These are phyloP conservation scores for Tetragonula clypearis DNA, from an alignment of 1,140 invertebrate genomes.

Conservation along the genomic window DNA sequence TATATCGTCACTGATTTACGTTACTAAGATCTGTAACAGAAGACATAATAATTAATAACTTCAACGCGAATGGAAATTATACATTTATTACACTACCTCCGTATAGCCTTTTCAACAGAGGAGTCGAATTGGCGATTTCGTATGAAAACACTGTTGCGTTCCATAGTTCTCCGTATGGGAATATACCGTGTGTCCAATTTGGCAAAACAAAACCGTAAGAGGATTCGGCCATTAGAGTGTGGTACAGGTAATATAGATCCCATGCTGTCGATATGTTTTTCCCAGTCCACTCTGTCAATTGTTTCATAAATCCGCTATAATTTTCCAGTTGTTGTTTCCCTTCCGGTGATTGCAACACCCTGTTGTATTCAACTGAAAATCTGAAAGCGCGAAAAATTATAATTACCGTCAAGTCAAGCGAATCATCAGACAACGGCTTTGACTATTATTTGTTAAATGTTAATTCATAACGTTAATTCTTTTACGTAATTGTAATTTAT, in stretches of 20 bases:
- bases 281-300: slow-evolving; percentile 76
- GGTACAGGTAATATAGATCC: slow-evolving; percentile 81
- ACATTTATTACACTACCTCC: slow-evolving; percentile 74
- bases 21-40: too few species aligned
- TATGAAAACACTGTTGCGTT: slow-evolving; percentile 81
- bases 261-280: slow-evolving; percentile 78
- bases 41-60: neutral
- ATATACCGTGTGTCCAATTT: slow-evolving; percentile 78
- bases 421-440: too few species aligned
- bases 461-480: too few species aligned
- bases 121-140: slow-evolving; percentile 76
- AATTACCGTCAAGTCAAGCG: neutral
- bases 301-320: slow-evolving; percentile 74
- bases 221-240: slow-evolving; percentile 80
- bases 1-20: too few species aligned
- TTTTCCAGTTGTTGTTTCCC: slow-evolving; percentile 70
- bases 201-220: slow-evolving; percentile 69
- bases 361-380: slow-evolving; percentile 80
- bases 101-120: slow-evolving; percentile 76
- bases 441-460: too few species aligned
- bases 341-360: slow-evolving; percentile 75
- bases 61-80: neutral
- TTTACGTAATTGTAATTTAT: too few species aligned
- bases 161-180: slow-evolving; percentile 79
- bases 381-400: slow-evolving; percentile 59